Percentiles rank a stretch among this genome's conserved stretches.
Evolutionary conservation across 2,113 vertebrate species (phyloP).

Genomic region (Dicentrarchus labrax): DNA sequence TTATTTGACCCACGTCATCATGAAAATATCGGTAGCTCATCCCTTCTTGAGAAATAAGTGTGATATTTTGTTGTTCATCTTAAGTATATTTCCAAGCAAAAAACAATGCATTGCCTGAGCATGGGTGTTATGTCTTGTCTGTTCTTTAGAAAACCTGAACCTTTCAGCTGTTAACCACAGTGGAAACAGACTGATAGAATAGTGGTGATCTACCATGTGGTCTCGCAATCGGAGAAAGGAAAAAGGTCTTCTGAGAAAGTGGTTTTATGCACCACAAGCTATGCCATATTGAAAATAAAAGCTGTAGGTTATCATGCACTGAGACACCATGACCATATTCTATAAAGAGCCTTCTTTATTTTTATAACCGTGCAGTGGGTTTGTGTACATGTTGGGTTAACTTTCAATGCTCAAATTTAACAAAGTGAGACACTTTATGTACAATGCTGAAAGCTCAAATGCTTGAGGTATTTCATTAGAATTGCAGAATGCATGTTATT

Average conservation of each 20-base stretch:
- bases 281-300: background rate
- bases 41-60: background rate
- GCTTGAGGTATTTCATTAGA: background rate
- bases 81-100: background rate
- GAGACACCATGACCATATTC: background rate
- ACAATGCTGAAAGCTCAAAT: background rate
- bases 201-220: background rate
- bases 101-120: background rate
- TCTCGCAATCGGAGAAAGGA: background rate
- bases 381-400: background rate
- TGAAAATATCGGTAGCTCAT: background rate
- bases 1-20: background rate
- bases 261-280: background rate
- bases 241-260: background rate
- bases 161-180: background rate
- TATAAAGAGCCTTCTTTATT: too few species aligned
- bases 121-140: background rate
- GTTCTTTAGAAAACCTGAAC: background rate
- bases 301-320: background rate
- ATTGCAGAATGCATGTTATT: background rate
- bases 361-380: rapidly evolving
- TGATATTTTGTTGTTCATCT: background rate
- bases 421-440: background rate
- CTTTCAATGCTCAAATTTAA: background rate
- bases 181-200: background rate